These are phyloP conservation scores for Cosmopolites sordidus DNA, from an alignment of 2,888 invertebrate genomes.

Conservation along the genomic window DNA sequence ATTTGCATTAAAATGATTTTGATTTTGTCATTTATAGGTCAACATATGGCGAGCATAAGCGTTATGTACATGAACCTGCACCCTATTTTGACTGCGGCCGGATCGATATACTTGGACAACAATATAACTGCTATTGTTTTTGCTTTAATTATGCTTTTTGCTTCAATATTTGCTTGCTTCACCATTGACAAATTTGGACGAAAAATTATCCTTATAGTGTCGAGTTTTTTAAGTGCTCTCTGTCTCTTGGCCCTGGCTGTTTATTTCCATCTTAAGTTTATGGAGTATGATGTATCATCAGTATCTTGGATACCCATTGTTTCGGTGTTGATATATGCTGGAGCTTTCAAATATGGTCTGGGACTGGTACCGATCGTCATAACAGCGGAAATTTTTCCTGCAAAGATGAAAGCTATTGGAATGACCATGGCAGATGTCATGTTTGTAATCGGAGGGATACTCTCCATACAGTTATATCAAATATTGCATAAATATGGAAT, in stretches of 20 bases:
- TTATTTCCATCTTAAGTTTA: constrained; percentile 41
- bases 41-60: constrained; percentile 44
- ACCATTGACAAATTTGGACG: constrained; percentile 43
- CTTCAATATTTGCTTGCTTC: constrained; percentile 37
- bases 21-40: constrained; percentile 25
- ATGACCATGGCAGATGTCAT: constrained; percentile 44
- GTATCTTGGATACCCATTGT: constrained; percentile 38
- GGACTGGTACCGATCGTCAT: constrained; percentile 45
- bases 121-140: constrained; percentile 42
- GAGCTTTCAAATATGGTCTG: constrained; percentile 42
- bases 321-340: constrained; percentile 41
- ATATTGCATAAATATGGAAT: constrained; percentile 37
- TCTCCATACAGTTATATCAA: constrained; percentile 42
- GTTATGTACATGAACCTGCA: constrained; percentile 46
- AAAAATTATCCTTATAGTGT: constrained; percentile 39
- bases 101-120: constrained; percentile 38
- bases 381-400: constrained; percentile 45
- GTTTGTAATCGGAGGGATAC: constrained; percentile 40
- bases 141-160: constrained; percentile 40
- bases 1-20: too few species aligned
- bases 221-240: constrained; percentile 40
- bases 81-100: constrained; percentile 41
- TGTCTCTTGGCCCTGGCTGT: constrained; percentile 39
- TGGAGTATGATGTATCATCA: constrained; percentile 32
- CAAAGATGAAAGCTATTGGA: constrained; percentile 44